Conservation (phyloP, 2,797 vertebrate genomes). For the Tarsius wallacei region DNA sequence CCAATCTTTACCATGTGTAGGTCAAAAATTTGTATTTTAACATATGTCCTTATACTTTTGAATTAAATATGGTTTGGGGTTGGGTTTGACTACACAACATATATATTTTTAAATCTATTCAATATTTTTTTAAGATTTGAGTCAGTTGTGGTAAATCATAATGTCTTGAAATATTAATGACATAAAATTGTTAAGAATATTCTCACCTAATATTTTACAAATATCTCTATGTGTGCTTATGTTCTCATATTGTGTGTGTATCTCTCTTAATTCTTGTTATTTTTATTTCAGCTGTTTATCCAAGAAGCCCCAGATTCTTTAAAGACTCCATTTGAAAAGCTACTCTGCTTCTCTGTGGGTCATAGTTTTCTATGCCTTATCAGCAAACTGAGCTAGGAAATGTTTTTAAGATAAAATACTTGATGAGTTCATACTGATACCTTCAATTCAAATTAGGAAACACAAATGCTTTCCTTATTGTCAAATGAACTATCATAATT, state of each 20-base stretch:
- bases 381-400: neutral
- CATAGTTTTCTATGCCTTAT: neutral
- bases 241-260: neutral
- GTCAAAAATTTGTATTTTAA: neutral
- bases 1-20: neutral
- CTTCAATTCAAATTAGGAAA: neutral
- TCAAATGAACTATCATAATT: neutral
- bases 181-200: neutral
- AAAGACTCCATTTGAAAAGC: neutral
- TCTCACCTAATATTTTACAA: neutral
- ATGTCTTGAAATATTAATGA: neutral
- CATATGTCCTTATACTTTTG: neutral
- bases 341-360: neutral
- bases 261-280: neutral
- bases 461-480: neutral
- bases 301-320: neutral
- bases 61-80: neutral
- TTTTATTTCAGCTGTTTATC: neutral
- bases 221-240: no score
- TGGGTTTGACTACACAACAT: neutral
- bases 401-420: neutral
- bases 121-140: neutral
- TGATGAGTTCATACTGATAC: neutral
- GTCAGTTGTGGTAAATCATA: neutral
- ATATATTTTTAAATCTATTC: neutral